A percentile compares a stretch with the other conserved stretches of the same genome.
phyloP scores from a whole-genome alignment of 2,888 invertebrate species.

The Glomeris marginata region DNA sequence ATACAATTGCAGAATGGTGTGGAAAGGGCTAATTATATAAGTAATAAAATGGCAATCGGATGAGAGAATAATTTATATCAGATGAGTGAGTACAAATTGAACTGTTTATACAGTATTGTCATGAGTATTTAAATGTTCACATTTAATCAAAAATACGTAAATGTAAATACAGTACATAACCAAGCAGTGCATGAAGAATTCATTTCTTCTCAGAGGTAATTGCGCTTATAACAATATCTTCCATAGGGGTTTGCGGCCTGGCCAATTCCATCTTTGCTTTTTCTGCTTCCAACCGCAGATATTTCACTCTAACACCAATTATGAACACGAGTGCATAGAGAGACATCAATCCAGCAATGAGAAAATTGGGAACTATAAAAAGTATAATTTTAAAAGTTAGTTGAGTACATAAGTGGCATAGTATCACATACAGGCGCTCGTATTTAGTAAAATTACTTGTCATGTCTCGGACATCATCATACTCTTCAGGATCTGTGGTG shows the following conservation, averaged over 20 bases:
- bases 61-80: too few relatives aligned
- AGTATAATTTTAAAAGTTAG: not conserved
- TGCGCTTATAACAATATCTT: not conserved
- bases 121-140: too few relatives aligned
- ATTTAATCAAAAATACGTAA: too few relatives aligned
- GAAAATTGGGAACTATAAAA: constrained; percentile 1
- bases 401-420: too few relatives aligned
- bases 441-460: constrained; percentile 5
- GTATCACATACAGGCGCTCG: not conserved
- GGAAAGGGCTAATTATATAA: too few relatives aligned
- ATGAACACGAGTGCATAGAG: not conserved
- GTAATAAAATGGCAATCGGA: too few relatives aligned
- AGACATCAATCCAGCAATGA: not conserved
- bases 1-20: too few relatives aligned
- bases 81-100: too few relatives aligned
- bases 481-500: too few relatives aligned
- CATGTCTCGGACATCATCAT: constrained; percentile 3
- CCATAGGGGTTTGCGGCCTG: not conserved
- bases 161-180: too few relatives aligned
- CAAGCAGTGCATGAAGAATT: too few relatives aligned
- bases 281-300: constrained; percentile 3
- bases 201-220: not conserved
- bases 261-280: not conserved
- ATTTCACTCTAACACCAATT: not conserved
- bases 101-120: too few relatives aligned